These are phyloP conservation scores for Pseudorectes ferrugineus DNA, from an alignment of 2,113 vertebrate species.

Conservation along the genomic window DNA sequence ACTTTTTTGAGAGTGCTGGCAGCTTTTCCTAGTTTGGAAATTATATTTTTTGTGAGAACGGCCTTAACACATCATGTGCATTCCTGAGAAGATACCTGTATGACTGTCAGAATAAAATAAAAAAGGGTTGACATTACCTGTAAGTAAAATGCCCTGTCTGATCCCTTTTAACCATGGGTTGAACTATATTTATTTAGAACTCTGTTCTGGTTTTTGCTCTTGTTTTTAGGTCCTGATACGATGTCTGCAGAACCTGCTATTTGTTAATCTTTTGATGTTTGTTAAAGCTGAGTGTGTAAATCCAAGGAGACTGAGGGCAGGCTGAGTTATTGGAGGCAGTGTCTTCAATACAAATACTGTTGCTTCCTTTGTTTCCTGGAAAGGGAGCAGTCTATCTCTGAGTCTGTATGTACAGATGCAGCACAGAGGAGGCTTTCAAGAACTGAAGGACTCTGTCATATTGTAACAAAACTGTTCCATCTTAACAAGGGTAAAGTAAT, in stretches of 20 bases:
- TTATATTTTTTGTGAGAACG: not conserved
- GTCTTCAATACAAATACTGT: not conserved
- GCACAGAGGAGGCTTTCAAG: not conserved
- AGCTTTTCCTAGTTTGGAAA: not conserved
- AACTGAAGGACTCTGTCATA: not conserved
- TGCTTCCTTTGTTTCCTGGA: not conserved
- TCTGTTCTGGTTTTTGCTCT: not conserved
- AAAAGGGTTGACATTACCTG: not conserved
- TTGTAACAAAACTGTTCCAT: not conserved
- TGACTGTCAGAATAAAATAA: not conserved
- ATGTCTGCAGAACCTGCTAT: not conserved
- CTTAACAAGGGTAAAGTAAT: not conserved
- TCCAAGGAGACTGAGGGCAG: not conserved
- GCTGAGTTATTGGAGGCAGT: not conserved
- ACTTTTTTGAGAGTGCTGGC: not conserved
- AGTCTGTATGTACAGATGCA: not conserved
- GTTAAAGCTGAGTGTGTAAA: not conserved
- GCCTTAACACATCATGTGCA: fast-evolving
- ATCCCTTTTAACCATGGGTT: not conserved
- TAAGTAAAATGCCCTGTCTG: not conserved
- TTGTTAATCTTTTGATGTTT: not conserved
- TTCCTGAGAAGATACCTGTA: not conserved
- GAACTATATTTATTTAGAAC: not conserved
- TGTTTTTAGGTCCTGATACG: not conserved
- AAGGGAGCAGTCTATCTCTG: not conserved